Evolutionary conservation across 2,888 invertebrate genomes (phyloP).

Genomic region (Polydrusus tereticollis): DNA sequence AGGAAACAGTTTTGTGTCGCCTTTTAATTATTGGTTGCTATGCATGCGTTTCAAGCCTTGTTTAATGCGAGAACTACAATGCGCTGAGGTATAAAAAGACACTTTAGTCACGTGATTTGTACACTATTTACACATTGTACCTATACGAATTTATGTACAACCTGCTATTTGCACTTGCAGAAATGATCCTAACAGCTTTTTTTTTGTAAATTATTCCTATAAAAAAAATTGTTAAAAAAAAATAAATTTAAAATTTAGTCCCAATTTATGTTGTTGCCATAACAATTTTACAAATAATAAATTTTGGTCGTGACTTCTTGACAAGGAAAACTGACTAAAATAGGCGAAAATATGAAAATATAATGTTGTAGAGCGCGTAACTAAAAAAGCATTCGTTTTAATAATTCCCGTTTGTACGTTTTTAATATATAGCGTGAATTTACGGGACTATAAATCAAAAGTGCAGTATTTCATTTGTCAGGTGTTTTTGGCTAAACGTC

Average conservation of each 20-base stretch:
- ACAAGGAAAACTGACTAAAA: conserved; percentile 16
- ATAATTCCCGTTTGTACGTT: conserved; percentile 62
- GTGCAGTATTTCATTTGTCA: conserved; percentile 68
- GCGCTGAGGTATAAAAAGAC: too few species aligned
- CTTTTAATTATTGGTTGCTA: too few species aligned
- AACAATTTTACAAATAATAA: conserved; percentile 18
- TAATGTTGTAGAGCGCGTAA: conserved; percentile 53
- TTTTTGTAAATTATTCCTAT: too few species aligned
- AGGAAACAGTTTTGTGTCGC: too few species aligned
- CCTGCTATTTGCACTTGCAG: too few species aligned
- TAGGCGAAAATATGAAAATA: conserved; percentile 43
- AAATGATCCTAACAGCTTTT: too few species aligned
- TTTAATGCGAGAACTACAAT: too few species aligned
- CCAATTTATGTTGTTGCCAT: not conserved
- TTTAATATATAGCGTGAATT: conserved; percentile 66
- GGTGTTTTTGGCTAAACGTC: conserved; percentile 53
- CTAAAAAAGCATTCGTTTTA: conserved; percentile 62
- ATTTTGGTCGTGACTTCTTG: conserved; percentile 12
- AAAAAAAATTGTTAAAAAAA: too few species aligned
- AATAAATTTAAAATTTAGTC: not conserved
- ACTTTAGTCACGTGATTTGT: too few species aligned
- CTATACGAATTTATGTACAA: too few species aligned
- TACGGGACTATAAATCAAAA: conserved; percentile 67
- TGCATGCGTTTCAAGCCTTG: too few species aligned
- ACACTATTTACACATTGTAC: too few species aligned